These are phyloP conservation scores for Pelodiscus sinensis DNA, from an alignment of 2,113 vertebrate species.

Conservation along the genomic window DNA sequence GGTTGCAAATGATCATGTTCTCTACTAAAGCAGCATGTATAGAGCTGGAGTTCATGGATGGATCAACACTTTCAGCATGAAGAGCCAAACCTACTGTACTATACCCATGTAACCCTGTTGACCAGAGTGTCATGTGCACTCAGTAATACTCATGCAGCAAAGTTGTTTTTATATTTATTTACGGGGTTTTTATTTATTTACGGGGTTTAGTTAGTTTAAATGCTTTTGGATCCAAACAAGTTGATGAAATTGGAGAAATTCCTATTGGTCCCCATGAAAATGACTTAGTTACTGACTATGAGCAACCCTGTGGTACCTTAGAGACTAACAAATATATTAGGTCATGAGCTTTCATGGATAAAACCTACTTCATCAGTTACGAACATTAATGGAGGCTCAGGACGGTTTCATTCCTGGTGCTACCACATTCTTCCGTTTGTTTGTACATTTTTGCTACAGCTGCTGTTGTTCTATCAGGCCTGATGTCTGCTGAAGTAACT, in stretches of 20 bases:
- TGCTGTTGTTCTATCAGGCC: slow-evolving; percentile 7
- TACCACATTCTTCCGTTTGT: neutral
- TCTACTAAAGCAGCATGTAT: neutral
- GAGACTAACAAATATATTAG: too few relatives aligned
- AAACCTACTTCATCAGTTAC: neutral
- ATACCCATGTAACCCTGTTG: neutral
- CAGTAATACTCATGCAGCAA: neutral
- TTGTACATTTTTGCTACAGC: neutral
- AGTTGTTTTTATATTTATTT: neutral
- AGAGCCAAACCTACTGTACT: neutral
- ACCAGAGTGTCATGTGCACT: neutral
- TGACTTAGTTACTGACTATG: accelerated
- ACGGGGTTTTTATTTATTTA: neutral
- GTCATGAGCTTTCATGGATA: too few relatives aligned
- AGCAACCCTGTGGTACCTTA: too few relatives aligned
- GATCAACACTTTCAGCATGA: slow-evolving; percentile 22
- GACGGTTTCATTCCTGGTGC: neutral
- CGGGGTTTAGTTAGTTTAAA: neutral
- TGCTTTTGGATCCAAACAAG: neutral
- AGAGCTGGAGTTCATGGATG: slow-evolving; percentile 25
- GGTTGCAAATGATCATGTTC: neutral
- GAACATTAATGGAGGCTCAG: neutral
- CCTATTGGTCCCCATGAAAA: neutral
- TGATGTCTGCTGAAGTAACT: neutral
- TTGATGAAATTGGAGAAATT: neutral